Evolutionary conservation across 1,140 invertebrate species (phyloP).

Genomic region (Hylaeus anthracinus): DNA sequence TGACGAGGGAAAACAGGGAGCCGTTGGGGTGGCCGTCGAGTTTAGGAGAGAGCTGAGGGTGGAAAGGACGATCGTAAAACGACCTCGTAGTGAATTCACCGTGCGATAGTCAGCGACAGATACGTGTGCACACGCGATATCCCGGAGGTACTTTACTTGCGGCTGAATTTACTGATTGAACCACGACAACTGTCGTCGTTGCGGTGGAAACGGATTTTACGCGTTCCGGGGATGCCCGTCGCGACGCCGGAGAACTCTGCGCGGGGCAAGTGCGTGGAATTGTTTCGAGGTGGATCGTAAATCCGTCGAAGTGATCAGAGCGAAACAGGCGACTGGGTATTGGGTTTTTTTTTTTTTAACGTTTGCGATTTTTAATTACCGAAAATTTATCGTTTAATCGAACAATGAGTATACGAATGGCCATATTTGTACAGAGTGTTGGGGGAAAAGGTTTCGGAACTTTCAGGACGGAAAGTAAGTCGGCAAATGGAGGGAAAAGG

Average conservation of each 20-base stretch:
- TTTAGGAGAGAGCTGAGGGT: slow-evolving; percentile 9
- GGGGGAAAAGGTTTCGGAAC: too few relatives aligned
- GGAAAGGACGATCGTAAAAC: slow-evolving; percentile 59
- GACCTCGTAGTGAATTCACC: slow-evolving; percentile 54
- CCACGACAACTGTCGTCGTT: slow-evolving; percentile 40
- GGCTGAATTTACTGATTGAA: slow-evolving; percentile 65
- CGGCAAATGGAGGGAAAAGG: too few relatives aligned
- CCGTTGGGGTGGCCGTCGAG: background rate
- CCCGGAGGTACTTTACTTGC: slow-evolving; percentile 52
- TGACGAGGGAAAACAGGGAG: slow-evolving; percentile 12
- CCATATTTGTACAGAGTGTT: too few relatives aligned
- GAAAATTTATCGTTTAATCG: background rate
- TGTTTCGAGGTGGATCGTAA: slow-evolving; percentile 41
- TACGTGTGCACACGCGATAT: slow-evolving; percentile 47
- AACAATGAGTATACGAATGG: background rate
- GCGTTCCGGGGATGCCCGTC: slow-evolving; percentile 27
- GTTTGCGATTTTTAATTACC: too few relatives aligned
- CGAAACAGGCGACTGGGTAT: slow-evolving; percentile 1
- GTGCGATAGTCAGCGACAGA: slow-evolving; percentile 55
- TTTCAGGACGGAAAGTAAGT: too few relatives aligned
- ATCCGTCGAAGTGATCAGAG: slow-evolving; percentile 1
- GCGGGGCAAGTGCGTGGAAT: slow-evolving; percentile 15
- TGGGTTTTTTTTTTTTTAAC: background rate
- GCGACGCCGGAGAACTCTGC: slow-evolving; percentile 11
- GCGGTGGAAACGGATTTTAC: slow-evolving; percentile 50